These are phyloP conservation scores for Eurystomus gularis DNA, from an alignment of 2,113 vertebrate species.

Conservation along the genomic window DNA sequence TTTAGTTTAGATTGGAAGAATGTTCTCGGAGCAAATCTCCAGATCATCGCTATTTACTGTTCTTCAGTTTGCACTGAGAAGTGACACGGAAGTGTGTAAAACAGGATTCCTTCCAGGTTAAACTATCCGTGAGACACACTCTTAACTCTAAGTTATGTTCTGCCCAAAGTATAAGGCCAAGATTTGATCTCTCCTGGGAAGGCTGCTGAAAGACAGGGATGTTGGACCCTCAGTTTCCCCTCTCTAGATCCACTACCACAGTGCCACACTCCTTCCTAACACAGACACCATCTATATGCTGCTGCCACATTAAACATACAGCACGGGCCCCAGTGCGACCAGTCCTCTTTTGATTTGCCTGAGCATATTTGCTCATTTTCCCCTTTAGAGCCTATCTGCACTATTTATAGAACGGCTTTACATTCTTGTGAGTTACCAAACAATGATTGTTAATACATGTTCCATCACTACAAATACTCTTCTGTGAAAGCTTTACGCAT, in stretches of 20 bases:
- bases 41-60: background rate
- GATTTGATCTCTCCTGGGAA: background rate
- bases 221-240: background rate
- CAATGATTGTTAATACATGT: constrained; percentile 44
- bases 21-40: background rate
- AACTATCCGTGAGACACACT: background rate
- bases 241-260: background rate
- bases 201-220: background rate
- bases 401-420: constrained; percentile 60
- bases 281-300: background rate
- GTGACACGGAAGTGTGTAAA: background rate
- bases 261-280: background rate
- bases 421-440: constrained; percentile 45
- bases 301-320: background rate
- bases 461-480: background rate
- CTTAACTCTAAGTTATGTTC: background rate
- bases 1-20: background rate
- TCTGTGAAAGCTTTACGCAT: constrained; percentile 19
- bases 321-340: rapidly evolving
- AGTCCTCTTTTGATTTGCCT: background rate
- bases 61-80: background rate
- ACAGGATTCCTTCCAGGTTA: background rate
- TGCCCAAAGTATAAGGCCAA: background rate
- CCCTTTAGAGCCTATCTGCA: background rate
- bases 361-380: constrained; percentile 30